Conservation (phyloP, 2,797 vertebrate genomes). For the Trichosurus vulpecula region DNA sequence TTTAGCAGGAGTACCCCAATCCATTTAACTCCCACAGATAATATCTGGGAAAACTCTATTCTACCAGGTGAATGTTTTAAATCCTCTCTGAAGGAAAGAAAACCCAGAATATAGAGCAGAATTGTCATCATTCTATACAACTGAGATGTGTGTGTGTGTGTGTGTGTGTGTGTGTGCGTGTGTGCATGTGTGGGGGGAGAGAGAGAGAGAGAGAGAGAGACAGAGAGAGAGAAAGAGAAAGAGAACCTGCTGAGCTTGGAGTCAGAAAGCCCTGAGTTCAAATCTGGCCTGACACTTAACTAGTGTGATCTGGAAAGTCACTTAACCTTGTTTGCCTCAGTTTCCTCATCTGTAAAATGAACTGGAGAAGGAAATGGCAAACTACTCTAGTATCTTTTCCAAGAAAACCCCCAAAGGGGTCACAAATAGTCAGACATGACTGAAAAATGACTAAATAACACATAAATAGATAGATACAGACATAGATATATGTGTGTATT, state of each 20-base stretch:
- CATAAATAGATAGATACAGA: no score
- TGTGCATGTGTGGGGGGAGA: no score
- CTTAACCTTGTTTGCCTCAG: background rate
- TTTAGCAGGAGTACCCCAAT: no score
- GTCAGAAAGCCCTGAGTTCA: no score
- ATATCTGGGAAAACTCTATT: background rate
- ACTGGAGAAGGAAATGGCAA: background rate
- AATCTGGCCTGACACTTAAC: background rate
- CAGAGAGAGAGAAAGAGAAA: background rate
- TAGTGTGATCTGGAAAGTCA: background rate
- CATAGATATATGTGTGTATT: no score
- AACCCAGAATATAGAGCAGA: background rate
- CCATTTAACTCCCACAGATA: no score
- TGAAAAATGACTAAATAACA: no score
- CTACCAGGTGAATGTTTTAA: background rate
- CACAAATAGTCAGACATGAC: background rate
- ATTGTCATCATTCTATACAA: background rate
- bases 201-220: background rate
- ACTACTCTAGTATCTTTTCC: background rate
- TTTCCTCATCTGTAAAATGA: background rate
- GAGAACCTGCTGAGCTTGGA: background rate
- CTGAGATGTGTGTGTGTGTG: no score
- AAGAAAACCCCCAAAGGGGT: background rate
- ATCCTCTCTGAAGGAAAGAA: background rate
- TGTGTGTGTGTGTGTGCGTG: no score